Evolutionary conservation across 1,140 invertebrate genomes (phyloP).

Genomic region (Ostrea denselamellosa): DNA sequence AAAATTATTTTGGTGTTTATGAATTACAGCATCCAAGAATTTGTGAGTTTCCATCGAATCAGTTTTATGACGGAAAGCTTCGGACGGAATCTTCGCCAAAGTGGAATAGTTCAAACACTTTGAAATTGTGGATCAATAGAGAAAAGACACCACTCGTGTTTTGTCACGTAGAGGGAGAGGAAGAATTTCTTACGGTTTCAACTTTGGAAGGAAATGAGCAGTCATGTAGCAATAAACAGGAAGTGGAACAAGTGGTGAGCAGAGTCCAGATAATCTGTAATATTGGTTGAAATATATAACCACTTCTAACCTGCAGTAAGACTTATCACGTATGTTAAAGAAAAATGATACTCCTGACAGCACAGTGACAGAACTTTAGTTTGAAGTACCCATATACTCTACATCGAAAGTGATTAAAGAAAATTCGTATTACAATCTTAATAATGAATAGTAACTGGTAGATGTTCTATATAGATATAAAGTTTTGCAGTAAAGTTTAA

Average conservation of each 20-base stretch:
- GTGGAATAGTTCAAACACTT: constrained; percentile 47
- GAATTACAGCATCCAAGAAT: constrained; percentile 67
- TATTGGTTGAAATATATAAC: too few relatives aligned
- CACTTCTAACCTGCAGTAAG: too few relatives aligned
- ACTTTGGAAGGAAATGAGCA: constrained; percentile 73
- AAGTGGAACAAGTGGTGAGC: constrained; percentile 69
- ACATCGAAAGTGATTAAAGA: too few relatives aligned
- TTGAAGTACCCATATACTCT: too few relatives aligned
- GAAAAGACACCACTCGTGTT: constrained; percentile 63
- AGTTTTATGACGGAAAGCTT: constrained; percentile 69
- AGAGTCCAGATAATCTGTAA: not conserved
- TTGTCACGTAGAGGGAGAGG: constrained; percentile 70
- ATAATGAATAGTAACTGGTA: too few relatives aligned
- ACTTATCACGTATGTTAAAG: too few relatives aligned
- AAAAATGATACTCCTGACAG: too few relatives aligned
- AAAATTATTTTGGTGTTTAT: not conserved
- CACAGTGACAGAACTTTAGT: too few relatives aligned
- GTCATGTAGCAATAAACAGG: constrained; percentile 69
- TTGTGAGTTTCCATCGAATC: constrained; percentile 68
- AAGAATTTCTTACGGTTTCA: constrained; percentile 66
- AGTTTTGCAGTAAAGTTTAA: too few relatives aligned
- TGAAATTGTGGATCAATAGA: constrained; percentile 59
- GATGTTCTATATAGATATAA: too few relatives aligned
- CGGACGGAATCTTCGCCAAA: constrained; percentile 53
- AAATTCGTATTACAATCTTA: too few relatives aligned